These are phyloP conservation scores for Boloria selene DNA, from an alignment of 2,888 invertebrate genomes.

Conservation along the genomic window DNA sequence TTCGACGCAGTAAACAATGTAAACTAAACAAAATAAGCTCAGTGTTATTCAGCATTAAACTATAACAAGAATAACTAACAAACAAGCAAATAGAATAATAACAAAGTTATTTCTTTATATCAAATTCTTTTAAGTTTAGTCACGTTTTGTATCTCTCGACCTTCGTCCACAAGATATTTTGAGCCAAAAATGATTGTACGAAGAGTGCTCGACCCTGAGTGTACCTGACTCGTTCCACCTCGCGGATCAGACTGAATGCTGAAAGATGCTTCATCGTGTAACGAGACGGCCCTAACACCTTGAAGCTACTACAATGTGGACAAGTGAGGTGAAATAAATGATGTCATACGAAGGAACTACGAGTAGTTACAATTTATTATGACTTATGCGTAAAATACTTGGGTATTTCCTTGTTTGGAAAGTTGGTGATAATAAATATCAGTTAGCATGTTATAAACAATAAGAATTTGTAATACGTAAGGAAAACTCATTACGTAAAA, in stretches of 20 bases:
- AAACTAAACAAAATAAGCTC: background rate
- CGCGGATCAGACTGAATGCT: conserved; percentile 35
- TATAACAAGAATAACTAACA: conserved; percentile 1
- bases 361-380: background rate
- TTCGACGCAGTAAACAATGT: background rate
- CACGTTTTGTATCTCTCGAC: conserved; percentile 40
- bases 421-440: too few relatives aligned
- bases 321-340: conserved; percentile 1
- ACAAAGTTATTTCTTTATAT: conserved; percentile 28
- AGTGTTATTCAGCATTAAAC: background rate
- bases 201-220: conserved; percentile 36
- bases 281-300: conserved; percentile 12
- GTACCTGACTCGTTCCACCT: conserved; percentile 39
- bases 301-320: background rate
- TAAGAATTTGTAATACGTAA: too few relatives aligned
- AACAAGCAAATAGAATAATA: conserved; percentile 13
- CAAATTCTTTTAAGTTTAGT: conserved; percentile 38
- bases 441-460: too few relatives aligned
- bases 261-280: conserved; percentile 33
- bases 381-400: background rate
- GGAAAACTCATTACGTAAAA: too few relatives aligned
- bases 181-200: conserved; percentile 41
- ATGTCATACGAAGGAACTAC: conserved; percentile 4
- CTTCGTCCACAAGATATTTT: conserved; percentile 38
- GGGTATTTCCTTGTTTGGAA: too few relatives aligned